Base-by-base conservation (phyloP, 2,888 invertebrate species). In the Athrips mouffetella region DNA sequence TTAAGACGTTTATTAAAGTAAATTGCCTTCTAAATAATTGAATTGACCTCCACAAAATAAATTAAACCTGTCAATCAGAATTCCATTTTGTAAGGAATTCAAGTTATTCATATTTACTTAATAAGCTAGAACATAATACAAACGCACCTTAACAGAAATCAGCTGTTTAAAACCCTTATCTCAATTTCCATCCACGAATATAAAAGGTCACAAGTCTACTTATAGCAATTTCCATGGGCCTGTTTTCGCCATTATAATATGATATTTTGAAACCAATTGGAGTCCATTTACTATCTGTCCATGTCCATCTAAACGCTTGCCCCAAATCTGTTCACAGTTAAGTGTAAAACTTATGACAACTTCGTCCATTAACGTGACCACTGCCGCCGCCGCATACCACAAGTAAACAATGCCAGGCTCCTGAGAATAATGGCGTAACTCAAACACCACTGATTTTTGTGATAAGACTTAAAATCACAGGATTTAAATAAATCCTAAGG, bases 341-440 rank as follows among this genome's bases (percentile, higher is more conserved):
- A 37, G 37, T 44, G 44, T 44, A 11, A 44, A 44, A 44, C 44
- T 44, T 44, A 44, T 44, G 44, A 44, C 44, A 44, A 30, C 44
- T 20, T 20, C 31, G 44, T 44, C 44, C 30, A 44, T 44, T 44
- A 30, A 31, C n/a, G 41, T 15, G 41, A 25, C 16, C 25, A 25
- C 8, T 25, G 10, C n/a, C 30, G 30, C 30, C 4, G 13, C 23
- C 2, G 27, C 21, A 8, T 35, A 8, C 20, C 37, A 18, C 10
- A 15, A n/a, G 27, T 27, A 23, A 41, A 41, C 41, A 41, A 29
- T 29, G 27, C 29, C 18, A 20, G 27, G n/a, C 2, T 7, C 20
- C 8, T n/a, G 39, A 3, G 23, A 23, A 40, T 10, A 40, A 40
- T 15, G 39, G 39, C n/a, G 2, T 20, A 40, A 40, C 39, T 23